Conservation (phyloP, 2,113 vertebrate genomes). For the Ammodytes marinus region DNA sequence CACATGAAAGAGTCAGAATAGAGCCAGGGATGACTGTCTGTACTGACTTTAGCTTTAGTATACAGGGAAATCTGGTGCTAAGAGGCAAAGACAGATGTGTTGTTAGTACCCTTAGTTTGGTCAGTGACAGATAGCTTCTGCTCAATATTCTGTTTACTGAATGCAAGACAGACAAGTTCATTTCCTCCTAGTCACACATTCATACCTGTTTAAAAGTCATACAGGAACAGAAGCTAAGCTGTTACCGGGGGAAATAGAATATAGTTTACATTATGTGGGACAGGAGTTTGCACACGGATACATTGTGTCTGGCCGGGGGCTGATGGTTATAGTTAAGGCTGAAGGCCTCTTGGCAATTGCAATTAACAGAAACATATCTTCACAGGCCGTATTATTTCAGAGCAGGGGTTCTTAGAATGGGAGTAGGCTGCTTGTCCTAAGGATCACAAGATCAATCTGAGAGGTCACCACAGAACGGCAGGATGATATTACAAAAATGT, state of each 20-base stretch:
- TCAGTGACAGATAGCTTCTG: slow-evolving; percentile 11
- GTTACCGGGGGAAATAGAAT: background rate
- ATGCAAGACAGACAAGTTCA: background rate
- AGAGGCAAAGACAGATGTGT: background rate
- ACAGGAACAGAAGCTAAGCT: background rate
- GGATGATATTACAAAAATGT: background rate
- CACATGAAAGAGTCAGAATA: slow-evolving; percentile 65
- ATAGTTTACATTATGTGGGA: background rate
- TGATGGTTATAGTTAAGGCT: background rate
- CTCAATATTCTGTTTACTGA: background rate
- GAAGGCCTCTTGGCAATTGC: background rate
- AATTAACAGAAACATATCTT: no score
- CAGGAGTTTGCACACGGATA: background rate
- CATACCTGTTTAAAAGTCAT: background rate
- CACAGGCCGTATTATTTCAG: background rate
- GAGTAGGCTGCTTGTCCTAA: background rate
- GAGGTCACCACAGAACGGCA: background rate
- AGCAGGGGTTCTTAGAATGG: background rate
- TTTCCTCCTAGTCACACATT: background rate
- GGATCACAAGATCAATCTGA: background rate
- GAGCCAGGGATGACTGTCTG: slow-evolving; percentile 42
- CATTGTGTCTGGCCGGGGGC: background rate
- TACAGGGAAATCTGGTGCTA: slow-evolving; percentile 10
- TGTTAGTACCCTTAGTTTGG: slow-evolving; percentile 12
- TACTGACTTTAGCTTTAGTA: slow-evolving; percentile 34